phyloP scores from a whole-genome alignment of 64 coral and sea anemone genomes.

The Montipora foliosa region DNA sequence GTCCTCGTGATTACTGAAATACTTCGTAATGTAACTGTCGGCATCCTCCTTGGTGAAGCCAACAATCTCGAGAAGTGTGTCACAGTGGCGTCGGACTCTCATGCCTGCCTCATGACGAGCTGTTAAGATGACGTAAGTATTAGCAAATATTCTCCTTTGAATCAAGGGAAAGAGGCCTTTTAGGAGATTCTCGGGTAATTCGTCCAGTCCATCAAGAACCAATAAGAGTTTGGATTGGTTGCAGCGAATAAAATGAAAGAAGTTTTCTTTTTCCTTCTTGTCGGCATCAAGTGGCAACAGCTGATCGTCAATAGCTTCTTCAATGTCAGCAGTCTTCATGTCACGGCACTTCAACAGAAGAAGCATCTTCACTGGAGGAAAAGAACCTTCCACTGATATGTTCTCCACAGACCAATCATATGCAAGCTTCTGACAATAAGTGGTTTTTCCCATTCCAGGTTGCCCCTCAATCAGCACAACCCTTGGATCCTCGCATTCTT shows the following conservation, averaged over 20 bases:
- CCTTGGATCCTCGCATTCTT: conserved; percentile 34
- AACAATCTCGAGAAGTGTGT: conserved; percentile 42
- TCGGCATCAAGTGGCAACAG: conserved; percentile 17
- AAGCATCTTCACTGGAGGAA: conserved; percentile 38
- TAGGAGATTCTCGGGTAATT: not conserved
- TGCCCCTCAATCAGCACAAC: conserved; percentile 48
- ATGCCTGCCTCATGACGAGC: conserved; percentile 43
- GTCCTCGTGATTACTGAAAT: conserved; percentile 6
- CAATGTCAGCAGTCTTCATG: not conserved
- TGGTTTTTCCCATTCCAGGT: not conserved
- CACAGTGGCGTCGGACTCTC: conserved; percentile 1
- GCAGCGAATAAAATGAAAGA: conserved; percentile 10
- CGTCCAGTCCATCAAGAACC: conserved; percentile 46
- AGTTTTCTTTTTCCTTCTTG: not conserved
- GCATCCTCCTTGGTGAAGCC: not conserved
- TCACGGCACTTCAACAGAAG: conserved; percentile 46
- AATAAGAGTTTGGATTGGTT: conserved; percentile 46
- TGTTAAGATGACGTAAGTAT: conserved; percentile 7
- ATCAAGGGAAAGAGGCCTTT: not conserved
- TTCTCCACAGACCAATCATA: conserved; percentile 55
- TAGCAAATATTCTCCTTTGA: conserved; percentile 1
- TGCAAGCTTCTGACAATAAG: conserved; percentile 40
- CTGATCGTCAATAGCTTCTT: conserved; percentile 19
- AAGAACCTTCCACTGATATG: not conserved
- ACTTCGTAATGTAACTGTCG: not conserved